Percentiles rank a stretch among this genome's conserved stretches.
Conservation (phyloP, 2,113 vertebrate species). For the Ammodytes dubius region DNA sequence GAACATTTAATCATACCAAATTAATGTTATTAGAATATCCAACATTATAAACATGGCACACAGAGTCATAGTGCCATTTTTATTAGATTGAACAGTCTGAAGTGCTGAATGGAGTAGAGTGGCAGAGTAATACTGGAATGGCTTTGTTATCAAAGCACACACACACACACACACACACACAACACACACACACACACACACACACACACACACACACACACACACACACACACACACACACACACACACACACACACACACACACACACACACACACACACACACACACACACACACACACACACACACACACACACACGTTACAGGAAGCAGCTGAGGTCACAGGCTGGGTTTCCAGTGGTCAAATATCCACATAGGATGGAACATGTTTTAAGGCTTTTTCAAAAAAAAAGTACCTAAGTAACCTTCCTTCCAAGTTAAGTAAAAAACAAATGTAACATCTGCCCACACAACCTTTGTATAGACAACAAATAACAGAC, state of each 20-base stretch:
- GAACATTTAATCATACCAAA: background rate
- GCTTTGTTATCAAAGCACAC: background rate
- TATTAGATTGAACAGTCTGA: background rate
- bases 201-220: background rate
- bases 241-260: background rate
- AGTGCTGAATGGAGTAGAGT: background rate
- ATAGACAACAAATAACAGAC: background rate
- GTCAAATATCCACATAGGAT: slow-evolving; percentile 8
- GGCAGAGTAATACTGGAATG: background rate
- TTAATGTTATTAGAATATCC: background rate
- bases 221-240: background rate
- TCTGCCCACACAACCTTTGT: background rate
- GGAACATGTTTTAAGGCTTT: too few relatives aligned
- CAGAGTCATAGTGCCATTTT: background rate
- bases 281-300: background rate
- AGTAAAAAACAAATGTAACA: background rate
- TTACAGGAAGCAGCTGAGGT: background rate
- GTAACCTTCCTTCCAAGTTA: background rate
- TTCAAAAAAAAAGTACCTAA: background rate
- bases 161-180: background rate
- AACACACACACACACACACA: background rate
- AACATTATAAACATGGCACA: background rate
- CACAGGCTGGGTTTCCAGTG: background rate
- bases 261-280: background rate
- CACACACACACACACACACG: background rate